These are phyloP conservation scores for Melitaea cinxia DNA, from an alignment of 1,140 invertebrate genomes.

Conservation along the genomic window DNA sequence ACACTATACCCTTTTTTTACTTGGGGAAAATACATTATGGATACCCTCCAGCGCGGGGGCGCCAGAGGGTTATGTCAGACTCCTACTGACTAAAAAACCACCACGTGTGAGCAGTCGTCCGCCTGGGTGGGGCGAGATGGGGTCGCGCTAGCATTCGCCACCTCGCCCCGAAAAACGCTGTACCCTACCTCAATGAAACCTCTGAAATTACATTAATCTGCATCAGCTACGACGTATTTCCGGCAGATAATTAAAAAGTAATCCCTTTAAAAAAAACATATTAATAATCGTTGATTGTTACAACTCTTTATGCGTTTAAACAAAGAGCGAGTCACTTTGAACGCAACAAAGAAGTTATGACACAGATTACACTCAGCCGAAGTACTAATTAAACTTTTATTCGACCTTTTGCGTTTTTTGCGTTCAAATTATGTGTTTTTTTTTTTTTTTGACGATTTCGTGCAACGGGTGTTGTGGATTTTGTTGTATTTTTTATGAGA, in stretches of 20 bases:
- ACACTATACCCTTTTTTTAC: no score
- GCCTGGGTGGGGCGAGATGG: no score
- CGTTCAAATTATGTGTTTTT: background rate
- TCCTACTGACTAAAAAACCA: no score
- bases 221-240: slow-evolving; percentile 41
- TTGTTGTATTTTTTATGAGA: background rate
- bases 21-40: no score
- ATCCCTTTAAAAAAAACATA: slow-evolving; percentile 66
- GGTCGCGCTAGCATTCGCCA: no score
- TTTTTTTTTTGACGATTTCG: background rate
- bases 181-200: background rate
- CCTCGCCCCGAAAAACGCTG: no score
- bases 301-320: slow-evolving; percentile 36
- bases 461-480: background rate
- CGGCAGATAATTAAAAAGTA: slow-evolving; percentile 68
- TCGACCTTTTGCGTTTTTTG: background rate
- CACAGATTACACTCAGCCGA: slow-evolving; percentile 6
- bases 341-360: slow-evolving; percentile 7
- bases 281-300: slow-evolving; percentile 62
- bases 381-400: slow-evolving; percentile 6
- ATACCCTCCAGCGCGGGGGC: no score
- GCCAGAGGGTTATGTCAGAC: no score
- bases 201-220: slow-evolving; percentile 33
- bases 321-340: slow-evolving; percentile 41
- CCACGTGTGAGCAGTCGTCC: no score